Evolutionary conservation across 2,113 vertebrate species (phyloP), one percentile per base, ranked within the genome.

Genomic region (Aramus guarauna): DNA sequence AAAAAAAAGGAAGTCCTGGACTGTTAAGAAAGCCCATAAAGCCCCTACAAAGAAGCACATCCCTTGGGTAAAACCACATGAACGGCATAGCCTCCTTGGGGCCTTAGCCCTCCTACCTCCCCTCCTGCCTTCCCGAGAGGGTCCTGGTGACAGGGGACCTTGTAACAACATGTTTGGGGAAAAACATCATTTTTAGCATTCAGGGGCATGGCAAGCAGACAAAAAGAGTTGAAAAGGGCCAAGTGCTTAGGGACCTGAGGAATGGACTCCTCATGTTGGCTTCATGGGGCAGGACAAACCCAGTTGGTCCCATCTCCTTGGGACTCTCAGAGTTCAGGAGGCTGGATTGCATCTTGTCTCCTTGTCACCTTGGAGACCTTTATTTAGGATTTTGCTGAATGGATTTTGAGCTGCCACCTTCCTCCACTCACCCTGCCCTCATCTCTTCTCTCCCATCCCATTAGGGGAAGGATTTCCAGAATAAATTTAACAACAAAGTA

Each of bases 151-250:
- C 3, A 2, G 5, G 3, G 5, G 26, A 41, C 3, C 8, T 63
- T 22, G 10, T n/a, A 75, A 55, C 2, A 37, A 4, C 1, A 0
- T 6, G 2, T 4, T 1, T 37, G 27, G 6, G 39, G 13, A 37
- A 85, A 60, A 84, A 52, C 1, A 30, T 14, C 0, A 11, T 23
- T 87, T 90, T 47, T 20, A 41, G 19, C n/a, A 59, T 15, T 20
- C n/a, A 78, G 12, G 22, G 24, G 18, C 21, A 37, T 15, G 19
- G 5, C 9, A 43, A 43, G 32, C 18, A 90, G 39, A 39, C 4
- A 21, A 26, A 45, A 80, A 36, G 23, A 30, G 9, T 66, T 88
- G 11, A 43, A 60, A 77, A 66, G 3, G 2, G 2, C 2, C 0
- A 1, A 71, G 7, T 0, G 1, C 39, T 73, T 9, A 32, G 30